Conservation (phyloP, 2,797 vertebrate species). For the Petrocephalus schoutedeni region DNA sequence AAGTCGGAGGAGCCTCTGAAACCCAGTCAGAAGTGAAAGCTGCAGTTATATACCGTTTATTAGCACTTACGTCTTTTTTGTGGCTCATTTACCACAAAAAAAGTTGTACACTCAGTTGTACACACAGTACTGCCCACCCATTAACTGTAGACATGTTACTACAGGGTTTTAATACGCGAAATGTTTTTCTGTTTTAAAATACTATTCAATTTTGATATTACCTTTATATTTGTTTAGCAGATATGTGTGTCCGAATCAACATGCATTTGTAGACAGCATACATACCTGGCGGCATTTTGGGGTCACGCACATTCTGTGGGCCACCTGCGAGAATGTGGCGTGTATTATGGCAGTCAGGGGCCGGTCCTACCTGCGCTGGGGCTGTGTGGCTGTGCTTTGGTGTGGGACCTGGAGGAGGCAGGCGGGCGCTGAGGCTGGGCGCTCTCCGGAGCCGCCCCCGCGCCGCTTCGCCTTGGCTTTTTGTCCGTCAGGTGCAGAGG, state of each 20-base stretch:
- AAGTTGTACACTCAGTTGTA: too few relatives aligned
- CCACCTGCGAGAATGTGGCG: neutral
- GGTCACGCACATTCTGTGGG: neutral
- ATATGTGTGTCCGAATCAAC: neutral
- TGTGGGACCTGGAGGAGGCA: constrained; percentile 60
- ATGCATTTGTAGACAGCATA: neutral
- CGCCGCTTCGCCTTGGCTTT: constrained; percentile 61
- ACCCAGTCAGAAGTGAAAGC: too few relatives aligned
- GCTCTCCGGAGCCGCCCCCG: constrained; percentile 49
- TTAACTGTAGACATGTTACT: too few relatives aligned
- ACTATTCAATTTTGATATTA: neutral
- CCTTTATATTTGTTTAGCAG: neutral
- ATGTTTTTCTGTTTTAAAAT: neutral
- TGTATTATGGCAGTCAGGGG: neutral
- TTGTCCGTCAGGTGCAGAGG: constrained; percentile 68
- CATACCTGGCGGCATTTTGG: too few relatives aligned
- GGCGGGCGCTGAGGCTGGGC: constrained; percentile 46
- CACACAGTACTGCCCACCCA: too few relatives aligned
- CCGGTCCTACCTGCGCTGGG: constrained; percentile 69
- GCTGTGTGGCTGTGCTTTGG: constrained; percentile 59
- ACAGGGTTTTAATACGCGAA: too few relatives aligned
- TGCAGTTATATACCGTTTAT: too few relatives aligned
- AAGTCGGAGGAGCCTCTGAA: neutral
- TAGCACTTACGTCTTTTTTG: too few relatives aligned
- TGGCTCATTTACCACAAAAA: too few relatives aligned